Evolutionary conservation across 2,888 invertebrate species (phyloP).

Genomic region (Pammene aurita): DNA sequence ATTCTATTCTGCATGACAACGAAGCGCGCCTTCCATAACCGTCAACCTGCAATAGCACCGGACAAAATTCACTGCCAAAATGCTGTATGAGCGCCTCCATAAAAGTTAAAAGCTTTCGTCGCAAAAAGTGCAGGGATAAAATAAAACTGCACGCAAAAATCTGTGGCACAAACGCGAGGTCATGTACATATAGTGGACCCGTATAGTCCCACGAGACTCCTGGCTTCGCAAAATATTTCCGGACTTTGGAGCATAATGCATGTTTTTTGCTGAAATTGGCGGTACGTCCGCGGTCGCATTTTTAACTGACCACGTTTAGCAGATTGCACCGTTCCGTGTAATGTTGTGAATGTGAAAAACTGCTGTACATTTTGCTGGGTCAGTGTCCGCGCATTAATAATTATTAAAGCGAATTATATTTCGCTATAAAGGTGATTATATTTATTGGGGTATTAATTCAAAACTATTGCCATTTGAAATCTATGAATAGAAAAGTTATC

Average conservation of each 20-base stretch:
- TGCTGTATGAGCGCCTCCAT: slow-evolving; percentile 67
- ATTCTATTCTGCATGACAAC: slow-evolving; percentile 41
- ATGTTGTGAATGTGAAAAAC: slow-evolving; percentile 26
- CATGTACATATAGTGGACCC: slow-evolving; percentile 57
- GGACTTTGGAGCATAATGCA: slow-evolving; percentile 54
- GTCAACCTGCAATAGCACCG: slow-evolving; percentile 49
- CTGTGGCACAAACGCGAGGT: slow-evolving; percentile 60
- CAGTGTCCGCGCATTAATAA: too few relatives aligned
- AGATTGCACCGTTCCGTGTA: slow-evolving; percentile 26
- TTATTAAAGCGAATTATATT: too few relatives aligned
- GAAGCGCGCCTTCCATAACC: slow-evolving; percentile 43
- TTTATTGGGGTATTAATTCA: too few relatives aligned
- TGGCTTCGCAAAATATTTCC: slow-evolving; percentile 64
- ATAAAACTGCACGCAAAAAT: slow-evolving; percentile 70
- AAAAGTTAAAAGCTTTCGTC: slow-evolving; percentile 80
- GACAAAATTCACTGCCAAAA: slow-evolving; percentile 65
- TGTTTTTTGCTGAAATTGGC: slow-evolving; percentile 47
- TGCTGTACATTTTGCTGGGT: background rate
- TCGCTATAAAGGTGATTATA: too few relatives aligned
- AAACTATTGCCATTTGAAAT: too few relatives aligned
- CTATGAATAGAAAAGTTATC: too few relatives aligned
- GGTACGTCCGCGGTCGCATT: slow-evolving; percentile 24
- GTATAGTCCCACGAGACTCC: slow-evolving; percentile 68
- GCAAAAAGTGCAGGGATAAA: slow-evolving; percentile 69
- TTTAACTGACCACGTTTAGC: slow-evolving; percentile 26